Base-by-base conservation (phyloP, 2,888 invertebrate species). In the Choreutis nemorana region DNA sequence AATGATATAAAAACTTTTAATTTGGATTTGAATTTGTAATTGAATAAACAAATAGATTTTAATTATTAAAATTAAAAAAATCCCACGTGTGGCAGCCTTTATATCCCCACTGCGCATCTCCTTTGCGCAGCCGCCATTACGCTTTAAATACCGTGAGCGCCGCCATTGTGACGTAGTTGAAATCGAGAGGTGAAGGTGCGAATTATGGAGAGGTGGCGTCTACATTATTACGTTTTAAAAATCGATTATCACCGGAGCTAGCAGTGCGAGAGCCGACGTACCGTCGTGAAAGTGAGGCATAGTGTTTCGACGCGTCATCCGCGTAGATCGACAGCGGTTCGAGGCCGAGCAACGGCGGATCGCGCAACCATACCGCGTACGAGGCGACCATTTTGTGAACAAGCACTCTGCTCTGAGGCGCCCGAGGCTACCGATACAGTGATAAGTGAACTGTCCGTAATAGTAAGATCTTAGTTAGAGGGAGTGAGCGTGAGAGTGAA, bases 231-330 rank as follows among this genome's bases (percentile, higher is more conserved):
- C 62, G 61, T 72, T 60, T 54, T 58, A 53, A 58, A 59, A 67
- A 73, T 70, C 64, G 60, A 75, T 66, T 56, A 63, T 65, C 65
- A 65, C 59, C 67, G 65, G 62, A 77, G 75, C 66, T 77, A 78
- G 77, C 77, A 75, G 77, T 48, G 70, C 58, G 70, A 64, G 66
- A 62, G 68, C 62, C 70, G 66, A 62, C 64, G 57, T 51, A 54
- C 42, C 56, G 61, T 65, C 66, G 73, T 67, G 72, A 72, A 75
- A 73, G 72, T 72, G 52, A 59, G 61, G 55, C 50, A 60, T 61
- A 63, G 72, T 67, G 75, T 72, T 73, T 71, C 71, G 67, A 72
- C 75, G 77, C 68, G 77, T 73, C 73, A 73, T 71, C 73, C 61
- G 50, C 52, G 58, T 48, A 58, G 72, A 72, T 67, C 63, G 71